Base-by-base conservation (phyloP, 2,888 invertebrate genomes). In the Tuta absoluta region DNA sequence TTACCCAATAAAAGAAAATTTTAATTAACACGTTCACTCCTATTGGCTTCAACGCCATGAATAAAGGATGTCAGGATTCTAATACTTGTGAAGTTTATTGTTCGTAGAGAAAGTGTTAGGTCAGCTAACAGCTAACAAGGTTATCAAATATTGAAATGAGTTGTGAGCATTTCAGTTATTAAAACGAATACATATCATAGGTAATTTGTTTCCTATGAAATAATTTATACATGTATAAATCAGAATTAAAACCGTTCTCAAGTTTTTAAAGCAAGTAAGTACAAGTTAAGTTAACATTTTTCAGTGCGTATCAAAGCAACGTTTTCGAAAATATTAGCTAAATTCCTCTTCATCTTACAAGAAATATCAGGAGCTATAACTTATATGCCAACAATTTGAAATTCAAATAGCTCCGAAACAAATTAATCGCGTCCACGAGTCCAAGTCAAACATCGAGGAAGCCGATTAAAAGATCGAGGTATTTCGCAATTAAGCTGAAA, bases 401-500 rank as follows among this genome's bases (percentile, higher is more conserved):
- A 41, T 59, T 37, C 33, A 49, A 61, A 61, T 49, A 21, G 14
- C 37, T 17, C 2, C 17, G 60, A 60, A 45, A 60, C n/a, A 59
- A 60, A 64, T 66, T 63, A 62, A 69, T 63, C 66, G 65, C 64
- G 48, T 58, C 56, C 56, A 71, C 69, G 64, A 68, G 66, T 67
- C 65, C 64, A 69, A 75, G 66, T 73, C 67, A 72, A 79, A 77
- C 69, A 71, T 73, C 71, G 70, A 63, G 66, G 65, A 70, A 69
- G 66, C 63, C 68, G 68, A 72, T 72, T 74, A 70, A 70, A 70
- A 75, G 72, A 76, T 74, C 72, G 72, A 79, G 72, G 77, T 77
- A 78, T 80, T 80, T 79, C 65, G 71, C 72, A 79, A 81, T 81
- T 77, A 79, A 74, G 74, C 73, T 74, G 69, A 77, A 82, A 82